These are phyloP conservation scores for Coregonus suidteri DNA, from an alignment of 2,797 vertebrate species.

Conservation along the genomic window DNA sequence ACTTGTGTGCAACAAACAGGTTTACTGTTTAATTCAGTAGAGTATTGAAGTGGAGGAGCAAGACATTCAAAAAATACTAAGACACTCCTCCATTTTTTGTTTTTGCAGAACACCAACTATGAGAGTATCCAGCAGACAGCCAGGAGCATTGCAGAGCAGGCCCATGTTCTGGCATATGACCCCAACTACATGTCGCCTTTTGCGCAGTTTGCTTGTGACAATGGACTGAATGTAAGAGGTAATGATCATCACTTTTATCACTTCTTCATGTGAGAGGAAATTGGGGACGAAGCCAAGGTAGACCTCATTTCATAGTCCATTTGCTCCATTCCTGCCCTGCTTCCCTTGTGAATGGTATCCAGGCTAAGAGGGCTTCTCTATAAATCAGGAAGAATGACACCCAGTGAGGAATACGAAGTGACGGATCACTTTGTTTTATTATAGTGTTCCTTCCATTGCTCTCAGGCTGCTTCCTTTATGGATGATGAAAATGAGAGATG, in stretches of 20 bases:
- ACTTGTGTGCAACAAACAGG: not conserved
- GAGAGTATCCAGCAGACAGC: slow-evolving; percentile 97
- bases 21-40: not conserved
- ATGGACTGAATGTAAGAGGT: slow-evolving; percentile 97
- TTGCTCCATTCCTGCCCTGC: not conserved
- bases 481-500: not conserved
- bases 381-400: not conserved
- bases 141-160: slow-evolving; percentile 95
- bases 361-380: too few species aligned
- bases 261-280: not conserved
- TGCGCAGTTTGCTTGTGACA: slow-evolving; percentile 97
- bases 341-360: too few species aligned
- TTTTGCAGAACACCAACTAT: slow-evolving; percentile 88
- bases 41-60: not conserved
- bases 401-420: not conserved
- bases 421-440: not conserved
- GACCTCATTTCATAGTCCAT: not conserved
- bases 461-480: too few species aligned
- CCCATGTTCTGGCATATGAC: slow-evolving; percentile 95
- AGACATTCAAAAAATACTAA: slow-evolving; percentile 9
- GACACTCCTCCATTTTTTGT: not conserved
- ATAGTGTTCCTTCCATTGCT: not conserved
- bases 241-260: slow-evolving; percentile 41
- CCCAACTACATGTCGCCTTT: slow-evolving; percentile 99
- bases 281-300: not conserved